phyloP scores from a whole-genome alignment of 2,113 vertebrate genomes.

The Microcebus jonahi region DNA sequence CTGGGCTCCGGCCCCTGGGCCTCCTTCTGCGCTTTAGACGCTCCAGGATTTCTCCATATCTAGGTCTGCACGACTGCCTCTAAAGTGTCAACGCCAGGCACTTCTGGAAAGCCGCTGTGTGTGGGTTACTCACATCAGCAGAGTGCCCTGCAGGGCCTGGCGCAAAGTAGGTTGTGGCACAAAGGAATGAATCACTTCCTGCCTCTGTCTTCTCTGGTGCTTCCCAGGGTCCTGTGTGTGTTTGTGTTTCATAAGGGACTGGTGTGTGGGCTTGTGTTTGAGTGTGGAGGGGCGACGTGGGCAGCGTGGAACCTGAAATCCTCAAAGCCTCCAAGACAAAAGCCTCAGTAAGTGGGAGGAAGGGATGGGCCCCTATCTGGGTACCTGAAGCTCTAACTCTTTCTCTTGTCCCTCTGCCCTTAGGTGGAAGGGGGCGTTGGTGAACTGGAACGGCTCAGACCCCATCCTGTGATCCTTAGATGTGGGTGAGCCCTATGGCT shows the following conservation, averaged over 20 bases:
- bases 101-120: background rate
- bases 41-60: background rate
- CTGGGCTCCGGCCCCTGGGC: background rate
- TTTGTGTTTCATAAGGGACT: background rate
- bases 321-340: background rate
- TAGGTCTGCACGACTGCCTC: background rate
- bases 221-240: background rate
- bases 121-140: rapidly evolving
- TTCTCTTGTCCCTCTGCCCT: slow-evolving; percentile 47
- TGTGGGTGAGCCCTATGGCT: background rate
- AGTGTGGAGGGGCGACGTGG: background rate
- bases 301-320: background rate
- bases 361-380: background rate
- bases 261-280: background rate
- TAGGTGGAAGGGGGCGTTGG: slow-evolving; percentile 93
- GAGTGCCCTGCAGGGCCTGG: background rate
- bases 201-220: background rate
- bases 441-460: slow-evolving; percentile 95
- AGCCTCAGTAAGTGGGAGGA: background rate
- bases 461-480: slow-evolving; percentile 91
- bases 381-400: background rate
- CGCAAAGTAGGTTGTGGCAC: background rate
- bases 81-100: background rate
- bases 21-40: background rate
- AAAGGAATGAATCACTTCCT: background rate